Evolutionary conservation across 2,888 invertebrate species (phyloP).

Genomic region (Lasioglossum marginatum): DNA sequence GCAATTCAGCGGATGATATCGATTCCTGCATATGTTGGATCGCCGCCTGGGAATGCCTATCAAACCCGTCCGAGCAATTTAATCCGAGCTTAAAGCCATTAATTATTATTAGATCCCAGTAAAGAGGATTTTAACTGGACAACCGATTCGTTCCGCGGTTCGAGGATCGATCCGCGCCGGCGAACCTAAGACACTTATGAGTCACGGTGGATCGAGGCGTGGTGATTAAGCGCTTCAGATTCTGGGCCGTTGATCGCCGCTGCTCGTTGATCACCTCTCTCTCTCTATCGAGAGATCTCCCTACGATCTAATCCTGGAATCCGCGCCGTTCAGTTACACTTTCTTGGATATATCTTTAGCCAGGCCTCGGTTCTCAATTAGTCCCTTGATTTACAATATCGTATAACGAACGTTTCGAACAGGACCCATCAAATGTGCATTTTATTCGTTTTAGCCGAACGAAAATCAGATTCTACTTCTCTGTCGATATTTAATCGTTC

Average conservation of each 20-base stretch:
- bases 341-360: neutral
- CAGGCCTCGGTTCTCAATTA: neutral
- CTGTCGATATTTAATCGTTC: neutral
- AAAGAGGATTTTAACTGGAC: conserved; percentile 1
- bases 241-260: neutral
- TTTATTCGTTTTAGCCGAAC: neutral
- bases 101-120: conserved; percentile 1
- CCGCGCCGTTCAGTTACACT: neutral
- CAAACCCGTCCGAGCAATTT: neutral
- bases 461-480: neutral
- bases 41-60: neutral
- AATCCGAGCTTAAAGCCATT: neutral
- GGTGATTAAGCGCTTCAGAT: neutral
- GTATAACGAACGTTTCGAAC: neutral
- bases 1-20: neutral
- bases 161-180: neutral
- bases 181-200: neutral
- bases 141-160: neutral
- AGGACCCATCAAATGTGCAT: neutral
- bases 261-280: too few relatives aligned
- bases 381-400: neutral
- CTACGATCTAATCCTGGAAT: neutral
- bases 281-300: neutral
- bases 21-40: neutral
- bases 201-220: neutral